Percentiles rank a stretch among this genome's conserved stretches.
Conservation (phyloP, 2,113 vertebrate genomes). For the Ia io region DNA sequence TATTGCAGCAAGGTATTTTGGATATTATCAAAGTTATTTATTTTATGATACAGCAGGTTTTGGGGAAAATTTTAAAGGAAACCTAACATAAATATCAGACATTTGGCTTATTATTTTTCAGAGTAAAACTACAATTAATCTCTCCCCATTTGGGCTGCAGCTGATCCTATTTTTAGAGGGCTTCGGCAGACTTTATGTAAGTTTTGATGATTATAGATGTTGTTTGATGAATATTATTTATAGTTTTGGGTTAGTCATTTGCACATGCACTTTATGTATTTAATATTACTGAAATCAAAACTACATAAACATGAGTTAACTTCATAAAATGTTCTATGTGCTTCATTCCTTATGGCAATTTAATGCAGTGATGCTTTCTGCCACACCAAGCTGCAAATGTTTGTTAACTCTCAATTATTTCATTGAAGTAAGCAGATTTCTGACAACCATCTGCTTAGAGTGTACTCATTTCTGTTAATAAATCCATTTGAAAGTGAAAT, state of each 20-base stretch:
- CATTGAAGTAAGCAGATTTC: slow-evolving; percentile 77
- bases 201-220: slow-evolving; percentile 40
- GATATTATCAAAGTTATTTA: slow-evolving; percentile 66
- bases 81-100: slow-evolving; percentile 42
- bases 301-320: slow-evolving; percentile 66
- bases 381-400: slow-evolving; percentile 51
- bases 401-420: slow-evolving; percentile 59
- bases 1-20: slow-evolving; percentile 55
- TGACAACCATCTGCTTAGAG: slow-evolving; percentile 77
- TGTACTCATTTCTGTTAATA: slow-evolving; percentile 68
- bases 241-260: slow-evolving; percentile 48
- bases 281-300: slow-evolving; percentile 69
- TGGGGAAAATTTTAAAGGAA: slow-evolving; percentile 68
- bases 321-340: slow-evolving; percentile 51
- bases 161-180: slow-evolving; percentile 59
- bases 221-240: slow-evolving; percentile 63
- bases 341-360: slow-evolving; percentile 61
- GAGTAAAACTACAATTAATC: slow-evolving; percentile 72
- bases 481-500: slow-evolving; percentile 75
- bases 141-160: slow-evolving; percentile 53
- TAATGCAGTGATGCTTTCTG: slow-evolving; percentile 64
- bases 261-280: slow-evolving; percentile 52
- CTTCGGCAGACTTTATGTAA: slow-evolving; percentile 45
- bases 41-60: slow-evolving; percentile 49
- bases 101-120: slow-evolving; percentile 64